These are phyloP conservation scores for Pseudochirops corinnae DNA, from an alignment of 2,797 vertebrate species.

Conservation along the genomic window DNA sequence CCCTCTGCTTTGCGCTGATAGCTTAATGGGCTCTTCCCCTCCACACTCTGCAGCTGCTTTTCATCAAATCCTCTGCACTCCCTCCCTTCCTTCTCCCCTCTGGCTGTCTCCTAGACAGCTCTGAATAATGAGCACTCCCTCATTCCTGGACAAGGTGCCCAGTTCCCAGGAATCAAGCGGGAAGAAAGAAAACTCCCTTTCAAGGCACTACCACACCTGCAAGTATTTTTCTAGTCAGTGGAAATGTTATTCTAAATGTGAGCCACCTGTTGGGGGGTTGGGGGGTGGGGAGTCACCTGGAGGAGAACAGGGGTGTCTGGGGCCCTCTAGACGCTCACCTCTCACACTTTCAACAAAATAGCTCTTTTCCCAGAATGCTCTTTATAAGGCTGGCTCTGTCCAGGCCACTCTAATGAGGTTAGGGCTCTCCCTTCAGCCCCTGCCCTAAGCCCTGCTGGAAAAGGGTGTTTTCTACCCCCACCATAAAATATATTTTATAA, in stretches of 20 bases:
- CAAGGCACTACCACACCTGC: constrained; percentile 28
- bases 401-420: neutral
- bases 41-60: constrained; percentile 25
- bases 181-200: constrained; percentile 67
- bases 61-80: neutral
- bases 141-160: constrained; percentile 49
- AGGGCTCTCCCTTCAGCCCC: neutral
- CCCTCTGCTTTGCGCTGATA: neutral
- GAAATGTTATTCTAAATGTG: neutral
- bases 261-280: neutral
- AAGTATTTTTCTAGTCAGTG: constrained; percentile 10
- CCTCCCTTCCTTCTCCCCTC: accelerated
- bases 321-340: neutral
- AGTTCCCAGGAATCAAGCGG: constrained; percentile 38
- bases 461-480: neutral
- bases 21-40: neutral
- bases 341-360: neutral
- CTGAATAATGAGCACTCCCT: constrained; percentile 39
- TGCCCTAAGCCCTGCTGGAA: neutral
- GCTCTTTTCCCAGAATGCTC: neutral
- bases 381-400: neutral
- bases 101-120: neutral
- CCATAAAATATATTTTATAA: neutral
- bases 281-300: neutral
- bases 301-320: neutral